Evolutionary conservation across 92 coral and sea anemone species (phyloP).

Genomic region (Scolanthus callimorphus): DNA sequence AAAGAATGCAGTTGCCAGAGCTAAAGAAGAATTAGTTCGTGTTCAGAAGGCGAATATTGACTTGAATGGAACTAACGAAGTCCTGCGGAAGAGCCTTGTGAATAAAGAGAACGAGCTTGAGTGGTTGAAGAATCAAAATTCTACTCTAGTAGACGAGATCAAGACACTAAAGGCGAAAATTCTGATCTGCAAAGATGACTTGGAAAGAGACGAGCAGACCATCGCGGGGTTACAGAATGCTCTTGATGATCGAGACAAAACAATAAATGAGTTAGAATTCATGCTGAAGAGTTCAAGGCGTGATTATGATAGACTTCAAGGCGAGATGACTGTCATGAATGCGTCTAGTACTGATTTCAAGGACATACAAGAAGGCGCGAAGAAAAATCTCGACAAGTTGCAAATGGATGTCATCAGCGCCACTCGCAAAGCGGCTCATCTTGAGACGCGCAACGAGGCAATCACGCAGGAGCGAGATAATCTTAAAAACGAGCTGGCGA

Average conservation of each 20-base stretch:
- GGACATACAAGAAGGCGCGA: slow-evolving; percentile 56
- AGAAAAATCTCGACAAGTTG: slow-evolving; percentile 75
- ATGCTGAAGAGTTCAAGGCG: slow-evolving; percentile 59
- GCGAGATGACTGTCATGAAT: slow-evolving; percentile 58
- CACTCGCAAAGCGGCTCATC: slow-evolving; percentile 64
- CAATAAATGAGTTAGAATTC: slow-evolving; percentile 63
- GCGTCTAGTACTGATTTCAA: slow-evolving; percentile 71
- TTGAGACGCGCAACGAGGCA: slow-evolving; percentile 75
- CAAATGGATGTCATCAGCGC: slow-evolving; percentile 77
- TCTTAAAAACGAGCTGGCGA: slow-evolving; percentile 67
- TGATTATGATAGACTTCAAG: slow-evolving; percentile 79
- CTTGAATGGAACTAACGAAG: slow-evolving; percentile 55
- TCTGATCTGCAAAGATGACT: slow-evolving; percentile 67
- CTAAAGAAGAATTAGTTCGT: slow-evolving; percentile 57
- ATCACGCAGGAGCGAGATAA: slow-evolving; percentile 79
- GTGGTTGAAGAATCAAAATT: slow-evolving; percentile 67
- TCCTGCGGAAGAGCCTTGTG: slow-evolving; percentile 63
- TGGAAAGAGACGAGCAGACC: slow-evolving; percentile 76
- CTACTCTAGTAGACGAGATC: slow-evolving; percentile 81
- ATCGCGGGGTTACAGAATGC: slow-evolving; percentile 46
- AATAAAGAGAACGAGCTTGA: slow-evolving; percentile 75
- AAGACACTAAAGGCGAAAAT: slow-evolving; percentile 61
- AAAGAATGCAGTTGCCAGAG: slow-evolving; percentile 65
- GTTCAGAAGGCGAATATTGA: slow-evolving; percentile 69
- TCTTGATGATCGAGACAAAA: slow-evolving; percentile 75